phyloP scores from a whole-genome alignment of 2,113 vertebrate genomes.

The human (Homo sapiens) region DNA sequence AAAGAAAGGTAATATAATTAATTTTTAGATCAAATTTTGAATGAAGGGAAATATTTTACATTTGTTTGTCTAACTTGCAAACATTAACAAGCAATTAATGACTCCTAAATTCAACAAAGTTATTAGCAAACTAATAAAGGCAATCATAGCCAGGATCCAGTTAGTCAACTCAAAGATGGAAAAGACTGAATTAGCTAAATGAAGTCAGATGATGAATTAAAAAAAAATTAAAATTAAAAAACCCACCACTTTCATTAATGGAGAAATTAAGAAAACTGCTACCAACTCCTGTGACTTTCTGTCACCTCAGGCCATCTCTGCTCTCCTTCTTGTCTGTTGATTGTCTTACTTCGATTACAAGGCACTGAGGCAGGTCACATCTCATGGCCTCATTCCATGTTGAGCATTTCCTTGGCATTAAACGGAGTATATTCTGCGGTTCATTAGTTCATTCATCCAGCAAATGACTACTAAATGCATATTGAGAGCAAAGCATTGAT shows the following conservation, averaged over 20 bases:
- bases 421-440: constrained; percentile 41
- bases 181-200: constrained; percentile 58
- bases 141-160: constrained; percentile 44
- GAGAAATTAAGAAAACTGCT: constrained; percentile 66
- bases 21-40: constrained; percentile 70
- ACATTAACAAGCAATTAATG: constrained; percentile 75
- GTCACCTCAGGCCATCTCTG: constrained; percentile 48
- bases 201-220: constrained; percentile 67
- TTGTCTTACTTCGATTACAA: constrained; percentile 31
- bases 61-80: constrained; percentile 63
- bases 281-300: not conserved
- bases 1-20: constrained; percentile 62
- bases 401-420: constrained; percentile 47
- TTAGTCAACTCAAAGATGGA: constrained; percentile 47
- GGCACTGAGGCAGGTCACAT: constrained; percentile 26
- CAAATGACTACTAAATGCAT: constrained; percentile 53
- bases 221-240: not conserved
- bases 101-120: constrained; percentile 59
- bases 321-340: not conserved
- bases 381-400: not conserved
- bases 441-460: constrained; percentile 67
- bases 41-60: constrained; percentile 50
- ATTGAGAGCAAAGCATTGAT: constrained; percentile 54
- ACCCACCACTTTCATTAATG: not conserved
- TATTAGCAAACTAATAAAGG: constrained; percentile 73